These are phyloP conservation scores for Lordiphosa stackelbergi DNA, from an alignment of 1,140 invertebrate genomes.

Conservation along the genomic window DNA sequence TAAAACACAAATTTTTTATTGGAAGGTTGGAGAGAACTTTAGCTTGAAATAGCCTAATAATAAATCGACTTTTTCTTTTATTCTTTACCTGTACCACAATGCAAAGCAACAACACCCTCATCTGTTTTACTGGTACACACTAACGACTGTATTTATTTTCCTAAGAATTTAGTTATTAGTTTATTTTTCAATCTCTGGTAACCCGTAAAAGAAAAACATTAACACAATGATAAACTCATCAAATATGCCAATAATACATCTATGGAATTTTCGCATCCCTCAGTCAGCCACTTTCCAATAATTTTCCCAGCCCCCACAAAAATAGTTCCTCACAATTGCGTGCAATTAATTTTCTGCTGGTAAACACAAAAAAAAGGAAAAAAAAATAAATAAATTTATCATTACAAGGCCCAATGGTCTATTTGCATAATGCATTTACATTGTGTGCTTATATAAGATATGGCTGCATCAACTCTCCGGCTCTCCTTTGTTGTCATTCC, in stretches of 20 bases:
- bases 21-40: no score
- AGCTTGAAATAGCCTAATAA: no score
- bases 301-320: not conserved
- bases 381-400: not conserved
- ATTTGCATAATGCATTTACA: constrained; percentile 20
- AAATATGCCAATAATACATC: not conserved
- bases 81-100: no score
- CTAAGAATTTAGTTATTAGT: no score
- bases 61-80: no score
- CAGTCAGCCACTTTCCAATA: constrained; percentile 6
- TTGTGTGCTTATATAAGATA: constrained; percentile 34
- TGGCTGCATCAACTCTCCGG: constrained; percentile 7
- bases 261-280: not conserved
- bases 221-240: no score
- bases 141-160: no score
- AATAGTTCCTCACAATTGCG: constrained; percentile 7
- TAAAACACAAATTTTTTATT: no score
- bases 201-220: no score
- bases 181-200: no score
- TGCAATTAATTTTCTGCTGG: constrained; percentile 20
- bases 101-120: no score
- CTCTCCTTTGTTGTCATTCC: constrained; percentile 21
- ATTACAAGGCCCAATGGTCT: not conserved
- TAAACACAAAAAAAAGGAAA: constrained; percentile 2
- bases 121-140: no score